A percentile compares a stretch with the other conserved stretches of the same genome.
Conservation (phyloP, 2,888 invertebrate species). For the Caenorhabditis drosophilae region DNA sequence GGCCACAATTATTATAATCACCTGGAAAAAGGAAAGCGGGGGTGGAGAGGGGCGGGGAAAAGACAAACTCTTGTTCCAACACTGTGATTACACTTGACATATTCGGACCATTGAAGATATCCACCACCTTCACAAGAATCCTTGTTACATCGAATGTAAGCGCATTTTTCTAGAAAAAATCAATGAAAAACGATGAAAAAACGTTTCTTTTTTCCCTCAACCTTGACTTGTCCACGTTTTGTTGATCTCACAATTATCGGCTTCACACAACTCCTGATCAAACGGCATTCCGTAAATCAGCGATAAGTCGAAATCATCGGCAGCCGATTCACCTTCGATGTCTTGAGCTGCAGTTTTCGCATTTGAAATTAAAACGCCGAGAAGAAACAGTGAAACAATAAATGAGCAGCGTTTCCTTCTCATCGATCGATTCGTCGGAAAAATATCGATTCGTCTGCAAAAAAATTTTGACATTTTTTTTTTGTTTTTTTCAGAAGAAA, state of each 20-base stretch:
- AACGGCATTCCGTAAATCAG: not conserved
- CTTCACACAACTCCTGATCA: conserved; percentile 13
- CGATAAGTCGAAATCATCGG: too few species aligned
- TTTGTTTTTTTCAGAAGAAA: too few species aligned
- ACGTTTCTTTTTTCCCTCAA: not conserved
- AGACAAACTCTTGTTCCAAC: conserved; percentile 19
- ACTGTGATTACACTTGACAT: conserved; percentile 42
- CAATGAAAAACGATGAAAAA: too few species aligned
- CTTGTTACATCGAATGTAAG: conserved; percentile 46
- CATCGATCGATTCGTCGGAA: too few species aligned
- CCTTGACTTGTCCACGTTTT: conserved; percentile 17
- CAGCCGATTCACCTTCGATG: too few species aligned
- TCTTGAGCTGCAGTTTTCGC: too few species aligned
- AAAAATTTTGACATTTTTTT: too few species aligned
- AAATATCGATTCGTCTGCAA: too few species aligned
- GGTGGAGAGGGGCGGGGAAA: not conserved
- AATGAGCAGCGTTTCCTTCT: too few species aligned
- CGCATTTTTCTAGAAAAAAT: conserved; percentile 39
- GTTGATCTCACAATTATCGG: conserved; percentile 23
- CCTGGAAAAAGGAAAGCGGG: conserved; percentile 16
- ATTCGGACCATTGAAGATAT: conserved; percentile 55
- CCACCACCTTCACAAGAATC: conserved; percentile 64
- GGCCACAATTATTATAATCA: conserved; percentile 38
- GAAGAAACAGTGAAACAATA: too few species aligned
- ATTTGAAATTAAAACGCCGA: too few species aligned